Conservation (phyloP, 2,113 vertebrate genomes). For the Herpailurus yagouaroundi region DNA sequence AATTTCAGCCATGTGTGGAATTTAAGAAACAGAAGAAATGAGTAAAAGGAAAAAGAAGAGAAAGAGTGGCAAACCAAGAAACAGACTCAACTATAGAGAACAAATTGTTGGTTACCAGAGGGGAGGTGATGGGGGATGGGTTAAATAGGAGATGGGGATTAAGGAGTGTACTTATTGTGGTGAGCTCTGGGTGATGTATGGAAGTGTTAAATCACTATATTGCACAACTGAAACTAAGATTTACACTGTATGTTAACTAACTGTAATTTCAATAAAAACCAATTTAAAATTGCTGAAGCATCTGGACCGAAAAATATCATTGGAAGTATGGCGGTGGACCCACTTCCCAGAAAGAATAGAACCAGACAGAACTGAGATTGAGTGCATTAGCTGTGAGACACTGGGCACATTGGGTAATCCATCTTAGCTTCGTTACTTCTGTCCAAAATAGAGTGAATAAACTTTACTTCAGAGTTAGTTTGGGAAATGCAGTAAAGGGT, state of each 20-base stretch:
- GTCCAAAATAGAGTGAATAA: background rate
- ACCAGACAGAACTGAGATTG: background rate
- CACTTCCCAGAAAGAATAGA: background rate
- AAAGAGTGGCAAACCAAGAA: background rate
- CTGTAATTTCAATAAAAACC: background rate
- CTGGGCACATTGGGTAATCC: background rate
- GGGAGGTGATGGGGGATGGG: background rate
- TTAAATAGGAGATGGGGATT: background rate
- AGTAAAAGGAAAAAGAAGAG: background rate
- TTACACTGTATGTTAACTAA: background rate
- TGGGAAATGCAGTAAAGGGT: background rate
- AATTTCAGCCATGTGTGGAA: background rate
- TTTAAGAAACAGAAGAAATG: background rate
- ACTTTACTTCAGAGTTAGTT: background rate
- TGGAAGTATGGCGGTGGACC: background rate
- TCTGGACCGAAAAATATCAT: background rate
- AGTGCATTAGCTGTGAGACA: background rate
- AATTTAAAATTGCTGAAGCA: background rate
- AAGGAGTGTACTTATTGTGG: background rate
- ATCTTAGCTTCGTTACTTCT: background rate
- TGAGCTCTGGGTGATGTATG: background rate
- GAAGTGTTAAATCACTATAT: background rate
- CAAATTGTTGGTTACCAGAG: background rate
- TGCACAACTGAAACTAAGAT: background rate
- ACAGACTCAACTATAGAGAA: background rate